phyloP scores from a whole-genome alignment of 2,113 vertebrate genomes.

The Suricata suricatta region DNA sequence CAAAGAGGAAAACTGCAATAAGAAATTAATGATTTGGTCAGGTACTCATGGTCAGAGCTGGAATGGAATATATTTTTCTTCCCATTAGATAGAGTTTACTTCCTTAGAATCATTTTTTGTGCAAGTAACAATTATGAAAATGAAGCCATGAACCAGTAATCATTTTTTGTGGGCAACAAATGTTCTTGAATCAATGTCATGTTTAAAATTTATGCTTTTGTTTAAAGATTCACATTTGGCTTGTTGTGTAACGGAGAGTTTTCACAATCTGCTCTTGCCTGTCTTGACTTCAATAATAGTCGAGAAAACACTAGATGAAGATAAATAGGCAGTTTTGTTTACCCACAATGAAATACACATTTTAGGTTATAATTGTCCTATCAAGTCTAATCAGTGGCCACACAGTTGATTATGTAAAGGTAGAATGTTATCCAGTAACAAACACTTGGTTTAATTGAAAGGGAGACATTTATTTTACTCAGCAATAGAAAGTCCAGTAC shows the following conservation, averaged over 20 bases:
- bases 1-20: neutral
- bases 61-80: neutral
- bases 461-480: conserved; percentile 20
- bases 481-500: conserved; percentile 41
- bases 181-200: conserved; percentile 15
- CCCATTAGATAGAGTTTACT: neutral
- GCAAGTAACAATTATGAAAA: conserved; percentile 35
- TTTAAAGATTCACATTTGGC: conserved; percentile 49
- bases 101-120: neutral
- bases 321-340: conserved; percentile 49
- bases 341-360: conserved; percentile 45
- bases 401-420: conserved; percentile 47
- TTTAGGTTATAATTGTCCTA: conserved; percentile 57
- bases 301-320: conserved; percentile 10
- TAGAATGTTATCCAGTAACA: conserved; percentile 54
- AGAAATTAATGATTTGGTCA: neutral
- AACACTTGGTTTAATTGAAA: conserved; percentile 54
- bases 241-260: conserved; percentile 41
- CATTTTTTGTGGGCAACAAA: conserved; percentile 26
- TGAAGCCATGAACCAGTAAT: neutral
- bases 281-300: conserved; percentile 17
- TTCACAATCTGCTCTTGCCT: conserved; percentile 51
- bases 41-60: neutral
- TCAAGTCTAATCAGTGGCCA: conserved; percentile 54
- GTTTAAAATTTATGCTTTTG: conserved; percentile 52